Evolutionary conservation across 37 sponge, comb jelly and placozoan genomes (phyloP).

Genomic region (Amphimedon queenslandica): DNA sequence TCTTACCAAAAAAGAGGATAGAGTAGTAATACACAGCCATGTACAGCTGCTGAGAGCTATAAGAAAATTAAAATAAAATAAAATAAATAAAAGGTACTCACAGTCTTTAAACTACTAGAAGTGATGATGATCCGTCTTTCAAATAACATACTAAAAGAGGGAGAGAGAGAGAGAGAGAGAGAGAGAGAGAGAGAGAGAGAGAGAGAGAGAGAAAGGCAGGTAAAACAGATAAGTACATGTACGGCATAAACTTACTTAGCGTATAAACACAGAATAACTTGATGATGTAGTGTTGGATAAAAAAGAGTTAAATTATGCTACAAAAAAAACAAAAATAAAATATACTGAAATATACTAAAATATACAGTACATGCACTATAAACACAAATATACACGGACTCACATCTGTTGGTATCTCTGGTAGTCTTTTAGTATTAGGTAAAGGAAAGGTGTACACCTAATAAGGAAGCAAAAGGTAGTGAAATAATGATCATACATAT

Average conservation of each 20-base stretch:
- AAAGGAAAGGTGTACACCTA: constrained; percentile 55
- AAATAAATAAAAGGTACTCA: constrained; percentile 10
- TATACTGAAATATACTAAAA: constrained; percentile 1
- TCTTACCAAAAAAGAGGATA: constrained; percentile 77
- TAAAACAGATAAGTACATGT: too few species aligned
- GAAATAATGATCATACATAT: too few species aligned
- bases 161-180: neutral
- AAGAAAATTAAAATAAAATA: neutral
- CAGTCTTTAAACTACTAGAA: constrained; percentile 55
- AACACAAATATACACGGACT: constrained; percentile 27
- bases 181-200: neutral
- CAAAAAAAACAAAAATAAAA: neutral
- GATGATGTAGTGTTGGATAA: constrained; percentile 64
- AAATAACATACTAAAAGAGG: constrained; percentile 57
- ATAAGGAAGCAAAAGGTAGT: neutral
- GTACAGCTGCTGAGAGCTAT: constrained; percentile 72
- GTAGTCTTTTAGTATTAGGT: constrained; percentile 48
- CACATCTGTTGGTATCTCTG: constrained; percentile 69
- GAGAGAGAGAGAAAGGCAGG: too few species aligned
- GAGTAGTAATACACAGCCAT: constrained; percentile 55
- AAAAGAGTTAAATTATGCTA: constrained; percentile 68
- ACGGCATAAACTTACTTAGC: constrained; percentile 76
- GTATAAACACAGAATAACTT: constrained; percentile 71
- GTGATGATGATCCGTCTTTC: constrained; percentile 84
- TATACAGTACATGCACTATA: too few species aligned